These are phyloP conservation scores for Styela clava DNA, from an alignment of 23 tunicate genomes.

Conservation along the genomic window DNA sequence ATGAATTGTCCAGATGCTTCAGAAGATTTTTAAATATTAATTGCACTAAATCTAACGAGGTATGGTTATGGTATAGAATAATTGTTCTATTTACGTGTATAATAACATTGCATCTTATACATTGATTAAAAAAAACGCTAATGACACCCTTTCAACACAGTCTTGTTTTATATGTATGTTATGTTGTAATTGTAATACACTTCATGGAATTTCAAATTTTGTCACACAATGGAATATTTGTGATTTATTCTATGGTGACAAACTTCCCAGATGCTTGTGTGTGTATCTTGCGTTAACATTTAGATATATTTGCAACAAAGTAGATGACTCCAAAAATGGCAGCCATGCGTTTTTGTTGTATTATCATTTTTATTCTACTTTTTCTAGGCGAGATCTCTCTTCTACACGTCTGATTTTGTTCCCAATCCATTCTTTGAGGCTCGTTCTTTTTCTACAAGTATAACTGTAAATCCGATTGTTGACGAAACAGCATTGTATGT, in stretches of 20 bases:
- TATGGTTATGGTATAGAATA: no score
- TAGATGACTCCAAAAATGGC: no score
- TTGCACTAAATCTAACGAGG: constrained; percentile 41
- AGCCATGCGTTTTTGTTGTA: no score
- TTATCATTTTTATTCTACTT: no score
- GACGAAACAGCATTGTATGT: constrained; percentile 39
- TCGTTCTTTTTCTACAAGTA: constrained; percentile 37
- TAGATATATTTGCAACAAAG: no score
- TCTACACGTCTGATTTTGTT: constrained; percentile 25
- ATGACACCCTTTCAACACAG: neutral
- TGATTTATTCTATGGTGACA: no score
- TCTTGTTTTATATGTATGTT: no score
- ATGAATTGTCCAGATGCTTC: constrained; percentile 63
- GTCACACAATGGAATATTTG: no score
- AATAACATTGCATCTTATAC: neutral
- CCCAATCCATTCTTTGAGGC: constrained; percentile 29
- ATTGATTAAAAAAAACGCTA: neutral
- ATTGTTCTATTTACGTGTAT: neutral
- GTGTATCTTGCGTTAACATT: no score
- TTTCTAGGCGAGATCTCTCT: constrained; percentile 28
- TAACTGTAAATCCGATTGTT: constrained; percentile 57
- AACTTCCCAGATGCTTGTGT: no score
- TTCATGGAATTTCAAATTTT: no score
- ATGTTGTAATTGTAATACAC: no score
- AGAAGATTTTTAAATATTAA: constrained; percentile 55